Conservation (phyloP, 1,140 invertebrate genomes). For the Temnothorax curvispinosus region DNA sequence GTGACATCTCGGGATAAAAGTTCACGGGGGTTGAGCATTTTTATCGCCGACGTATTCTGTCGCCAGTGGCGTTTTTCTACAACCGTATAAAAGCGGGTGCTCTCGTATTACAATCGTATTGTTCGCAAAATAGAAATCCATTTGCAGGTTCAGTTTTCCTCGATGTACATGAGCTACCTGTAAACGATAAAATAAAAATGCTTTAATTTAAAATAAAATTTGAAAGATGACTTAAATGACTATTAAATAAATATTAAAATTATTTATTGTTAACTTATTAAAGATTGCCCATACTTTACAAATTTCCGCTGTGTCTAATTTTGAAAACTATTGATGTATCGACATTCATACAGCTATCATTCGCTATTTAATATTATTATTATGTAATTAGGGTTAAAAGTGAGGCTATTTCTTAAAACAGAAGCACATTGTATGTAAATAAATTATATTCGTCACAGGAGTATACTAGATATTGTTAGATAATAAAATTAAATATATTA, state of each 20-base stretch:
- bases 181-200: not conserved
- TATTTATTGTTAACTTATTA: not conserved
- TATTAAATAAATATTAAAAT: not conserved
- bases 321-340: not conserved
- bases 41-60: conserved; percentile 26
- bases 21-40: conserved; percentile 47
- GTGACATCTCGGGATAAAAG: conserved; percentile 61
- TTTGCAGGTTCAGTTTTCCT: not conserved
- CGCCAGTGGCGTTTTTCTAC: not conserved
- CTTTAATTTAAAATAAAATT: not conserved
- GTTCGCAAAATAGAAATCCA: not conserved
- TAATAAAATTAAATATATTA: conserved; percentile 9
- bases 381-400: not conserved
- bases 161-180: not conserved
- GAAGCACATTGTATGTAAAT: not conserved
- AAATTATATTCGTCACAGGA: not conserved
- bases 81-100: not conserved
- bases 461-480: not conserved
- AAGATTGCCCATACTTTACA: not conserved
- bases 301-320: not conserved
- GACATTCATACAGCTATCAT: not conserved
- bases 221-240: not conserved
- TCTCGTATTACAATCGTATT: conserved; percentile 14
- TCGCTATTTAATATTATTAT: not conserved
- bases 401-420: not conserved